Base-by-base conservation (phyloP, 2,113 vertebrate genomes). In the Menidia beryllina region DNA sequence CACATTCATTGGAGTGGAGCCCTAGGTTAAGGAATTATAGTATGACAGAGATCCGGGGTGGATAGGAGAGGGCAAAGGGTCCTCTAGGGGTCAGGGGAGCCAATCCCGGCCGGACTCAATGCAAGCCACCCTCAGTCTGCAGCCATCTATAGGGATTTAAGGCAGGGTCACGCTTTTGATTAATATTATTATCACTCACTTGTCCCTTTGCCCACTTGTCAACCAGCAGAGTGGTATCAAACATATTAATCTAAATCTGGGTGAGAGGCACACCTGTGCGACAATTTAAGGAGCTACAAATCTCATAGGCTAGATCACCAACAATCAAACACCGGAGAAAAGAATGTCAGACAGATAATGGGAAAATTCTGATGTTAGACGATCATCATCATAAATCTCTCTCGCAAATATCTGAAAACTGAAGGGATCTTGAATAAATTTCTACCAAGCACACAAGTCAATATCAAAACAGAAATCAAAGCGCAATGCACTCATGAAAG, bases 21-120 rank as follows among this genome's bases (percentile, higher is more conserved):
- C 4, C 57, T 77, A 72, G 74, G 88, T 89, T 87, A 81, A 91
- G 88, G 89, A 90, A 90, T 92, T 81, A 84, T 76, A 69, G 62
- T 75, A 83, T 86, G 87, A 89, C 87, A 86, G 80, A 85, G 86
- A 92, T 86, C 67, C 69, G 23, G 79, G 67, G 53, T 60, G 77
- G 84, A 88, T 52, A 79, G 72, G 71, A 74, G 59, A 69, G 90
- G 82, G 82, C 70, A 68, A 72, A 86, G 52, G 78, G 85, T 84
- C 88, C 67, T 91, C 79, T 69, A 89, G 77, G 90, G 92, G 93
- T 93, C 92, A 94, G 64, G 62, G 81, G 85, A 89, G 91, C 81
- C 90, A 92, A 91, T 93, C 87, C 83, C 52, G 34, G 69, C 81
- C 72, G 76, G 84, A 88, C 81, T 79, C 59, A 59, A 76, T 59